Base-by-base conservation (phyloP, 2,113 vertebrate genomes). In the Pholis gunnellus region DNA sequence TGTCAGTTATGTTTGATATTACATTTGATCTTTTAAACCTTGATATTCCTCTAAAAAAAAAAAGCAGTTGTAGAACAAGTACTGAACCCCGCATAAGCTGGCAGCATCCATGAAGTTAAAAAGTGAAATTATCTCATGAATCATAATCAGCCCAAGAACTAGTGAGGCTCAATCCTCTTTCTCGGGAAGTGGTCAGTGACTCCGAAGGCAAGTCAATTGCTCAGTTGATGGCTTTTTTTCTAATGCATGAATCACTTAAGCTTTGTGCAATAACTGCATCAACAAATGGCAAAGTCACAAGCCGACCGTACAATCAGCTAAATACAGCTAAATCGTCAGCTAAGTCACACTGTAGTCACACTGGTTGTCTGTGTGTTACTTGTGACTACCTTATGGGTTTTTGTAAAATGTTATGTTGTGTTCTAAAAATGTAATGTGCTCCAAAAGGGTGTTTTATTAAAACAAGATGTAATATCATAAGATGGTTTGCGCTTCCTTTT, bases 291-390 rank as follows among this genome's bases (percentile, higher is more conserved):
- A 56, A 46, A 59, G 46, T 60, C 70, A 76, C 52, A 82, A 42
- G 83, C 25, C 25, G 63, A 56, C 48, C 54, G 27, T 44, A 40
- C 5, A 64, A 57, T 71, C 76, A 88, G 36, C 64, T 18, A 18
- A 48, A 79, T 72, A 74, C 69, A 74, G 61, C 68, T 69, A 63
- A 36, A 63, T 52, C 20, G 59, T 66, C 61, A 40, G 22, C 14
- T 11, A 72, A 71, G 75, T 88, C 71, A 83, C 71, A 75, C 1
- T 79, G 38, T 59, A 67, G 48, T 86, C 64, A 84, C 61, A 48
- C 15, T 63, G 48, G 60, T 74, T 72, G 36, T 42, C 56, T 64
- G 1, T 66, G 40, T 74, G 27, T 42, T 34, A 31, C 36, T 57
- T 74, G 11, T 74, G 68, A 69, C 44, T 52, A 27, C 48, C 1